Conservation (phyloP, 2,888 invertebrate species). For the Eupithecia centaureata region DNA sequence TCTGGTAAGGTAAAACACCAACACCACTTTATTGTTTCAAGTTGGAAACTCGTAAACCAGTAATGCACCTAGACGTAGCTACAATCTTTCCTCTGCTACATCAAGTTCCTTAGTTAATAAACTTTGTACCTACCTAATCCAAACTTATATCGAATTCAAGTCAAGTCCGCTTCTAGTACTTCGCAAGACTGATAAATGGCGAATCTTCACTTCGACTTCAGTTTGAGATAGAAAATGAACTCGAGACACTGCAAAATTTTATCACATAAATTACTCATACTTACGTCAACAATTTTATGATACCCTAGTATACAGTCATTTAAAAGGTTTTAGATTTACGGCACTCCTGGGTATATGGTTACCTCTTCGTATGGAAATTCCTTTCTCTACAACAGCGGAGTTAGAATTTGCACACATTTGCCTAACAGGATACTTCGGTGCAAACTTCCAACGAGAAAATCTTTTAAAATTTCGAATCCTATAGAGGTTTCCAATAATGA, state of each 20-base stretch:
- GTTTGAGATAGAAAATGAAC: constrained; percentile 31
- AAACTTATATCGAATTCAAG: constrained; percentile 40
- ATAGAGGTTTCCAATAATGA: constrained; percentile 18
- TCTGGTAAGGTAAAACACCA: not conserved
- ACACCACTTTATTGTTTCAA: not conserved
- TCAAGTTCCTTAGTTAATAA: constrained; percentile 38
- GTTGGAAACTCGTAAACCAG: constrained; percentile 1
- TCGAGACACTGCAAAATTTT: constrained; percentile 31
- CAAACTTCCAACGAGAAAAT: constrained; percentile 28
- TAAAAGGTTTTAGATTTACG: constrained; percentile 36
- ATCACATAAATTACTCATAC: constrained; percentile 30
- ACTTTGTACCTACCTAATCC: constrained; percentile 33
- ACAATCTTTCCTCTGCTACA: constrained; percentile 36
- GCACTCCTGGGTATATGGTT: constrained; percentile 36
- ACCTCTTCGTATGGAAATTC: constrained; percentile 38
- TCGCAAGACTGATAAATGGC: constrained; percentile 40
- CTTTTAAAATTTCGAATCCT: constrained; percentile 22
- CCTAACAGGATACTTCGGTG: constrained; percentile 35
- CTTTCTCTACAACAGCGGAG: constrained; percentile 33
- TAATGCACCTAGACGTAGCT: constrained; percentile 24
- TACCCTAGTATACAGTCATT: constrained; percentile 30
- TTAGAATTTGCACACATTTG: constrained; percentile 38
- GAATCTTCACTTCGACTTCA: constrained; percentile 35
- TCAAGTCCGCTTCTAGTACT: constrained; percentile 37
- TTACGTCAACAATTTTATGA: constrained; percentile 33